Conservation (phyloP, 2,888 invertebrate genomes). For the Embidobia sp. region DNA sequence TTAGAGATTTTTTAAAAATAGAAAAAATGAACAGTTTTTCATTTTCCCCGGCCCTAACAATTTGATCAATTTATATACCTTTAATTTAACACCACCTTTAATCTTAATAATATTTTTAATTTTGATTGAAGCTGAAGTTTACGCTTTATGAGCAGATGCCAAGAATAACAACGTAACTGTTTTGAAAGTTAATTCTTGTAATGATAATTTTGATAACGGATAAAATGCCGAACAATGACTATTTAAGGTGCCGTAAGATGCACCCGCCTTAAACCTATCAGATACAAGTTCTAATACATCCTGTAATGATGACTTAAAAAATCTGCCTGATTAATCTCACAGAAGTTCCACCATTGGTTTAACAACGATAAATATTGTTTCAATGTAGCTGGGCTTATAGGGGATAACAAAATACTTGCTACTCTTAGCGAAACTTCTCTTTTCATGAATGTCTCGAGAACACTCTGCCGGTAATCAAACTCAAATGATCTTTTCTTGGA, state of each 20-base stretch:
- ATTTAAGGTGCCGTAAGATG: slow-evolving; percentile 60
- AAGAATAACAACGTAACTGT: slow-evolving; percentile 8
- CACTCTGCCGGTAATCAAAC: slow-evolving; percentile 13
- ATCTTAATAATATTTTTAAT: neutral
- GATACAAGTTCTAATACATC: slow-evolving; percentile 39
- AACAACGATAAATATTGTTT: slow-evolving; percentile 5
- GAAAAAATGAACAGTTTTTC: neutral
- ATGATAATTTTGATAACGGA: slow-evolving; percentile 19
- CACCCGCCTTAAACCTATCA: slow-evolving; percentile 36
- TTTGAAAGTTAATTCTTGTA: neutral
- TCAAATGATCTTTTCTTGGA: neutral
- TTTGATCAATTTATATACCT: slow-evolving; percentile 5
- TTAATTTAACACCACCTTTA: neutral
- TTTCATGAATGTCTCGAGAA: neutral
- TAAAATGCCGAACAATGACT: slow-evolving; percentile 46
- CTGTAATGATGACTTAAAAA: neutral
- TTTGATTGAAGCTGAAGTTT: neutral
- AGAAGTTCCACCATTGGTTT: slow-evolving; percentile 5
- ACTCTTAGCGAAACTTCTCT: neutral
- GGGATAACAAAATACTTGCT: neutral
- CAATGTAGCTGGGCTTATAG: neutral
- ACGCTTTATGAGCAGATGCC: slow-evolving; percentile 4
- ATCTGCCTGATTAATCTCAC: neutral
- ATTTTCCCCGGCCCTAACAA: neutral
- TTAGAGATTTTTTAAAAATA: neutral